A percentile compares a stretch with the other conserved stretches of the same genome.
These are phyloP conservation scores for Meloidogyne floridensis DNA, from an alignment of 1,140 invertebrate genomes.

Conservation along the genomic window DNA sequence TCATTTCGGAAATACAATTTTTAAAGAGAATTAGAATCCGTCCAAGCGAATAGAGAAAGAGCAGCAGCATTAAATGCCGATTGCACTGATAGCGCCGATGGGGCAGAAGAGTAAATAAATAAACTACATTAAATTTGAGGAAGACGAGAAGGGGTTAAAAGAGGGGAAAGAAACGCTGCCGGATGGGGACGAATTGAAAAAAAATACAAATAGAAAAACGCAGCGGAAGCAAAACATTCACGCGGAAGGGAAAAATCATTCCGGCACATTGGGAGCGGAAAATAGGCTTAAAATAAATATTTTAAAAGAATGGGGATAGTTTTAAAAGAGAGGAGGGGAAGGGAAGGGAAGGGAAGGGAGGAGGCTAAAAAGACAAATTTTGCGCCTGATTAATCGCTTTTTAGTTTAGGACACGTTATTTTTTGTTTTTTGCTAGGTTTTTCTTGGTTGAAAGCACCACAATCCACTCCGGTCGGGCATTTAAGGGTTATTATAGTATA, in stretches of 20 bases:
- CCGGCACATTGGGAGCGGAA: background rate
- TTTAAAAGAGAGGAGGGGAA: background rate
- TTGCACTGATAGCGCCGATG: no score
- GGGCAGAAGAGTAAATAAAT: background rate
- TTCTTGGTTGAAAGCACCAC: background rate
- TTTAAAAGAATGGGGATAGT: background rate
- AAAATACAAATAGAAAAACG: background rate
- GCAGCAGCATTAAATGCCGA: no score
- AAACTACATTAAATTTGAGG: background rate
- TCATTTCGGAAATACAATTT: background rate
- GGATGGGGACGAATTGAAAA: background rate
- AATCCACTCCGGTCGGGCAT: background rate
- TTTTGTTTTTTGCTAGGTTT: background rate
- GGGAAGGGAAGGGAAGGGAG: background rate
- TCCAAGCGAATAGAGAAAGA: background rate
- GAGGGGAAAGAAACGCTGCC: background rate
- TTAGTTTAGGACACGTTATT: conserved; percentile 4
- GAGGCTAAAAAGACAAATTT: background rate
- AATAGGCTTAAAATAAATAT: conserved; percentile 3
- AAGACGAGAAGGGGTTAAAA: background rate
- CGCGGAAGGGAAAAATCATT: background rate
- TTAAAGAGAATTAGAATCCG: background rate
- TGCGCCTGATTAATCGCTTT: background rate
- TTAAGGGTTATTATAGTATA: background rate
- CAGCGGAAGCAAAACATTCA: background rate